Percentiles rank a stretch among this genome's conserved stretches.
Conservation (phyloP, 2,113 vertebrate genomes). For the Paradoxurus hermaphroditus region DNA sequence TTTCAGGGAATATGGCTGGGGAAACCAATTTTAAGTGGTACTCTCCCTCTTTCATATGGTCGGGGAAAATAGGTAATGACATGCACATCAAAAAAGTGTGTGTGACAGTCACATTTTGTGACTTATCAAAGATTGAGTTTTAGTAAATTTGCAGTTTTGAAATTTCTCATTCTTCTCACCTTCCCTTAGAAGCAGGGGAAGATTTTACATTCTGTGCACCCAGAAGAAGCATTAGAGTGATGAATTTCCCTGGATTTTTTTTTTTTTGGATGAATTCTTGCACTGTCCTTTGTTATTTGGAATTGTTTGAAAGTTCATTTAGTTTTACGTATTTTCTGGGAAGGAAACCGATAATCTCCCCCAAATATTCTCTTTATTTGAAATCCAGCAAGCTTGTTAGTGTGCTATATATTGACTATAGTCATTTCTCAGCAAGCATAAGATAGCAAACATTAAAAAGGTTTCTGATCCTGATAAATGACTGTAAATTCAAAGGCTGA, state of each 20-base stretch:
- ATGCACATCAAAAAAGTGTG: not conserved
- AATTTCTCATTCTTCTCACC: constrained; percentile 12
- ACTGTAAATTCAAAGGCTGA: constrained; percentile 19
- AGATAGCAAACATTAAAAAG: not conserved
- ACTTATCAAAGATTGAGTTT: constrained; percentile 19
- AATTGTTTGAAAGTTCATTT: constrained; percentile 16
- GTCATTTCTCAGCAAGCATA: not conserved
- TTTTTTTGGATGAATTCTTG: not conserved
- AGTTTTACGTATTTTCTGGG: not conserved
- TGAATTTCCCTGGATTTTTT: not conserved
- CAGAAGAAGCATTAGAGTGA: not conserved
- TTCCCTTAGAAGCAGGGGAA: not conserved
- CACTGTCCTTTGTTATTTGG: not conserved
- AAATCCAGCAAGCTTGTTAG: not conserved
- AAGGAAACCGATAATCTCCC: not conserved
- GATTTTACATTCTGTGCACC: not conserved
- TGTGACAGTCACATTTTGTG: constrained; percentile 1
- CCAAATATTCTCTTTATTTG: constrained; percentile 29
- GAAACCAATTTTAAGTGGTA: not conserved
- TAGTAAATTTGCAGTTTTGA: not conserved
- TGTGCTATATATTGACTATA: not conserved
- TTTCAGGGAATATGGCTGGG: not conserved
- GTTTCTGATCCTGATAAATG: not conserved
- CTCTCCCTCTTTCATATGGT: not conserved
- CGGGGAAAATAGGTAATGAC: not conserved